Evolutionary conservation across 2,113 vertebrate genomes (phyloP).

Genomic region (Varanus salvator): DNA sequence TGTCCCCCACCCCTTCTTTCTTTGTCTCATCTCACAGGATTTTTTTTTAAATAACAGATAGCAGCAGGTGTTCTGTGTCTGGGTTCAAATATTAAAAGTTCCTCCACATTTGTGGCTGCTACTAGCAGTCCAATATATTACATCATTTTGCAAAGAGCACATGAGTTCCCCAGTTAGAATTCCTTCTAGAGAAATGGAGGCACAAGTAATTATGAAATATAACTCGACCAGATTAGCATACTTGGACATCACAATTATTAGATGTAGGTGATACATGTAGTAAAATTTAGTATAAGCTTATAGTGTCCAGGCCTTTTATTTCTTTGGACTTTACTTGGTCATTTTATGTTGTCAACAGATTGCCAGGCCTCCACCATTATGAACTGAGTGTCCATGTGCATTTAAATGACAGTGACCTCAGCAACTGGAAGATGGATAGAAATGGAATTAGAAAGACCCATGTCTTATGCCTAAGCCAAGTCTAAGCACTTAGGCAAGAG

Average conservation of each 20-base stretch:
- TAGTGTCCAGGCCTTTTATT: background rate
- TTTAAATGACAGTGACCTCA: background rate
- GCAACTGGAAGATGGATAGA: background rate
- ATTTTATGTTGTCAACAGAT: background rate
- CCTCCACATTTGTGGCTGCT: constrained; percentile 45
- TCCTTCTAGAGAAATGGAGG: background rate
- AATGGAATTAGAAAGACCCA: background rate
- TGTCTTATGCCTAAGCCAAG: background rate
- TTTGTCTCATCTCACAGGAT: background rate
- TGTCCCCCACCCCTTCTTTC: background rate
- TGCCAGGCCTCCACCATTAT: background rate
- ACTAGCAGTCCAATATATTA: background rate
- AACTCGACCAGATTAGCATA: background rate
- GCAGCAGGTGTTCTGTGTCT: constrained; percentile 49
- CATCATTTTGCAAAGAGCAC: background rate
- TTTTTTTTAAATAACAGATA: constrained; percentile 45
- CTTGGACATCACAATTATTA: background rate
- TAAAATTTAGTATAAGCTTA: background rate
- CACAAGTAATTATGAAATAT: background rate
- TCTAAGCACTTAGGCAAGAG: background rate
- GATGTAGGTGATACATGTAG: background rate
- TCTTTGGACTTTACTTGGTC: background rate
- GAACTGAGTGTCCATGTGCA: background rate
- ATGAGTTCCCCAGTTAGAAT: background rate
- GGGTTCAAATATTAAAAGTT: constrained; percentile 41